phyloP scores from a whole-genome alignment of 2,797 vertebrate genomes.

The Jordanella pulchra region DNA sequence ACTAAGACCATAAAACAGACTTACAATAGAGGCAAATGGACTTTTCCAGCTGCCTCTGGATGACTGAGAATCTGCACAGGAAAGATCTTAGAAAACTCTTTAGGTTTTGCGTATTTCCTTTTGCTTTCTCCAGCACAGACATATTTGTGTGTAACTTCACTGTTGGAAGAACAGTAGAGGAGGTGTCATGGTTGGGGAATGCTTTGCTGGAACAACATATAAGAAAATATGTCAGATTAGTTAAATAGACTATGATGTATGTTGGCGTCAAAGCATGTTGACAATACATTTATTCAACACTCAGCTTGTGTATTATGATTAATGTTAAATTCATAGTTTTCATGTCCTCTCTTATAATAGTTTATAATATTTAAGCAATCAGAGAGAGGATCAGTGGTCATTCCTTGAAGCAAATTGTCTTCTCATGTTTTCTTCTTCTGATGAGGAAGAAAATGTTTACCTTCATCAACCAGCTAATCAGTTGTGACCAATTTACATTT shows the following conservation, averaged over 20 bases:
- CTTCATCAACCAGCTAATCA: too few species aligned
- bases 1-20: too few species aligned
- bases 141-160: not conserved
- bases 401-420: not conserved
- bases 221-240: not conserved
- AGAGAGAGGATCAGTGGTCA: not conserved
- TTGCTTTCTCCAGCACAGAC: not conserved
- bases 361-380: not conserved
- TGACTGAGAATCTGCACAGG: too few species aligned
- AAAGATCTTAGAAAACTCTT: not conserved
- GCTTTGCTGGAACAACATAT: not conserved
- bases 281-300: not conserved
- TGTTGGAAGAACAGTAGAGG: slow-evolving; percentile 6
- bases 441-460: not conserved
- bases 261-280: not conserved
- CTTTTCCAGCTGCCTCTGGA: too few species aligned
- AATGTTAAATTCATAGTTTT: not conserved
- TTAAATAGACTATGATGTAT: not conserved
- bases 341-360: not conserved
- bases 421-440: not conserved
- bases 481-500: not conserved
- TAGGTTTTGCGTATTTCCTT: rapidly evolving
- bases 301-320: not conserved
- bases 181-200: slow-evolving; percentile 9
- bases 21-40: too few species aligned